Evolutionary conservation across 2,113 vertebrate genomes (phyloP), one percentile per base, ranked within the genome.

Genomic region (Okapia johnstoni): DNA sequence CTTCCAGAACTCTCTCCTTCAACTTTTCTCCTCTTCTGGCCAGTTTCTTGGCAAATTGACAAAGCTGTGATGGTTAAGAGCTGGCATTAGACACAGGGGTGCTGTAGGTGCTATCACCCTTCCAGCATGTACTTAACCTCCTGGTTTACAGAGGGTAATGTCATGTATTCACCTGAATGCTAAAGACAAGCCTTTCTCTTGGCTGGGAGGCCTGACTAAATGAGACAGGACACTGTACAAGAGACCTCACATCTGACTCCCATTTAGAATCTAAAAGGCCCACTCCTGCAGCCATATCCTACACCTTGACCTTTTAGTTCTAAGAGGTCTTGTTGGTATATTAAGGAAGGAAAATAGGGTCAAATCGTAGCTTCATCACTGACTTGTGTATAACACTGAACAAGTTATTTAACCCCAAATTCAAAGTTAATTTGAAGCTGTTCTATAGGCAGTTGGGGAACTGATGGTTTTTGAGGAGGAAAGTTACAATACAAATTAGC

Each of bases 401-500:
- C 17, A 85, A 70, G 50, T 94, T 91, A 85, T 23, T 90, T 93
- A 85, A 92, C 54, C 17, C 50, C 17, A 77, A 60, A 36, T 85
- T 88, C 77, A 52, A 81, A 84, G 28, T 50, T 97, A 97, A 36
- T 96, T 11, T 95, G 19, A 60, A 10, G 50, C 33, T 90, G 40
- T 54, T 94, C 33, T 85, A 21, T 63, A 96, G 55, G 70, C 36
- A 85, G 0, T 52, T 73, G 10, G 23, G 23, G 3, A 95, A 95
- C 21, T 63, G 23, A 85, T 21, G 26, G 13, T 60, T 85, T 96
- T 54, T 73, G 17, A 96, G 17, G 26, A 96, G 19, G 26, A 85
- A 95, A 94, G 55, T 88, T 95, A 93, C 21, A 73, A 92, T 54
- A 33, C 40, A 97, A 94, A 83, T 46, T 87, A 85, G 33, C 23